Percentiles rank a stretch among this genome's conserved stretches.
These are phyloP conservation scores for Ascidia mentula DNA, from an alignment of 23 tunicate species.

Conservation along the genomic window DNA sequence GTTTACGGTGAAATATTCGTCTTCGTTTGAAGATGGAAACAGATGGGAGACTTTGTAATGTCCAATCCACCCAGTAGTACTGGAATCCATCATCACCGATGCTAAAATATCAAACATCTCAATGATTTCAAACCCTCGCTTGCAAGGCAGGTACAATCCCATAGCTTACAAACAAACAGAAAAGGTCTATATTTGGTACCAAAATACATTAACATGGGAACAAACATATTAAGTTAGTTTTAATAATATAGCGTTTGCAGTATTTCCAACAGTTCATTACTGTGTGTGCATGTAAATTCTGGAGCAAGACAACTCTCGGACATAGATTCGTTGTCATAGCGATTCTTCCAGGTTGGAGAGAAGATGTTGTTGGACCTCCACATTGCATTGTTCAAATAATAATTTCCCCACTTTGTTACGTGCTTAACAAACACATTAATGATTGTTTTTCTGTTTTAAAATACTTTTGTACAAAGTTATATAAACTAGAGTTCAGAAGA, in stretches of 20 bases:
- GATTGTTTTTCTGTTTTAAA: too few species aligned
- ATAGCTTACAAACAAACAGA: neutral
- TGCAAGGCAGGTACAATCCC: too few species aligned
- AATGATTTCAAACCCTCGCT: too few species aligned
- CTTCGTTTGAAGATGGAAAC: conserved; percentile 20
- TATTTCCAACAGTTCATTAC: conserved; percentile 18
- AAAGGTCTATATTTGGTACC: neutral
- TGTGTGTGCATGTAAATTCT: conserved; percentile 47
- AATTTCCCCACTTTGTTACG: conserved; percentile 39
- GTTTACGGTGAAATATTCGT: conserved; percentile 53
- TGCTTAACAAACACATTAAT: too few species aligned
- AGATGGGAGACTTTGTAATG: conserved; percentile 75
- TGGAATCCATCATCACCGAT: conserved; percentile 23
- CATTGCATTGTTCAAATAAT: conserved; percentile 62
- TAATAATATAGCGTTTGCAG: neutral
- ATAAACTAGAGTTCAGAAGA: too few species aligned
- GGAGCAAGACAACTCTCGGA: conserved; percentile 44
- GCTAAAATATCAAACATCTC: conserved; percentile 26
- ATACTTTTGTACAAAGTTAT: too few species aligned
- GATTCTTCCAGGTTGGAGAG: conserved; percentile 74
- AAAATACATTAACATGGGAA: neutral
- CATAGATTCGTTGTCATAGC: conserved; percentile 57
- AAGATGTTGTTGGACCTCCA: conserved; percentile 65
- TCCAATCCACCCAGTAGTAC: conserved; percentile 82
- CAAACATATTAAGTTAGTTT: neutral